Evolutionary conservation across 2,888 invertebrate genomes (phyloP), one percentile per base, ranked within the genome.

Genomic region (Biston betularia): DNA sequence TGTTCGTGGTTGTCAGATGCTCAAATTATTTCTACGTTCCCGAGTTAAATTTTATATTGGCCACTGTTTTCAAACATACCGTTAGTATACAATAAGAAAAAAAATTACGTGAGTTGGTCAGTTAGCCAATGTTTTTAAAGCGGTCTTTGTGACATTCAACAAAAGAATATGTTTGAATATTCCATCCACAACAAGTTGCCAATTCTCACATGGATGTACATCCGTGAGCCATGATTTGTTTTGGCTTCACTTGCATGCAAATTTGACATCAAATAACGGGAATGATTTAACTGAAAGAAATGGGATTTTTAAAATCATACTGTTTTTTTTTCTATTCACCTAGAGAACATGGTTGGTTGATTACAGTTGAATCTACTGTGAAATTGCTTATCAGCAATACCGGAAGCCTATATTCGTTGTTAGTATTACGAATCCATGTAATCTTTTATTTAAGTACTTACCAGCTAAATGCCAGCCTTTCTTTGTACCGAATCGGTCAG

Each of bases 381-480:
- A 24, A 53, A 24, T 14, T 15, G 33, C 53, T 53, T 61, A 53
- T 53, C 61, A 61, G 35, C 44, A 24, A 35, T n/a, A 42, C 49
- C 65, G 48, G 40, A 52, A 70, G 24, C 40, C 45, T 14, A 48
- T 58, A 44, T 33, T 49, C 45, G 44, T 53, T 10, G 15, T 42
- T 54, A 40, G 42, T 6, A 12, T 40, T 40, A 24, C 14, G 33
- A 33, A 42, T 50, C 6, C n/a, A n/a, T 15, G 45, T 53, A 52
- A 45, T 53, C 5, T 40, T 58, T 58, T 34, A 42, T 38, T 38
- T 38, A 38, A 38, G 38, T n/a, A 75, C 88, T 83, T 90, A 97
- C 98, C 98, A 79, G 96, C 88, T 71, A 98, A 94, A 93, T 98
- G 98, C 98, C 98, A 98, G 40, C 95, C 90, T 87, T 97, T 97